A percentile compares a stretch with the other conserved stretches of the same genome.
phyloP scores from a whole-genome alignment of 2,888 invertebrate genomes.

The Carabus problematicus region DNA sequence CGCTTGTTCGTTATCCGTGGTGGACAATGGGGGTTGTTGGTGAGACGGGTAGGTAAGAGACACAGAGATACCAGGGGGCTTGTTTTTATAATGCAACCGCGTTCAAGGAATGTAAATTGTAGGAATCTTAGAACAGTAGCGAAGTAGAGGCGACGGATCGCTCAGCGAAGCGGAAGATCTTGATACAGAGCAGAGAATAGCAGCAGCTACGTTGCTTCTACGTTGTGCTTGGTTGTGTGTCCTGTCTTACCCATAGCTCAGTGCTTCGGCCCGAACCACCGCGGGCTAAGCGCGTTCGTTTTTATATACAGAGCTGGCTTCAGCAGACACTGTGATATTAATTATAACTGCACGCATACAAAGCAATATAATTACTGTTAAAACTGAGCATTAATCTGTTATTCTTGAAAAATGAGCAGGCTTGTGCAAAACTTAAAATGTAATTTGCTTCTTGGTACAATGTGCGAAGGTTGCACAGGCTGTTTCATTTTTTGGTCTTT shows the following conservation, averaged over 20 bases:
- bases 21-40: too few species aligned
- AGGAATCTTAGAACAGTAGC: conserved; percentile 39
- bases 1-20: too few species aligned
- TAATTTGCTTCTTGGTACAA: too few species aligned
- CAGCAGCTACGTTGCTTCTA: conserved; percentile 2
- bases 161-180: conserved; percentile 31
- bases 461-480: too few species aligned
- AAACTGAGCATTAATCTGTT: too few species aligned
- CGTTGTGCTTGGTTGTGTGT: conserved; percentile 47
- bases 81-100: conserved; percentile 33
- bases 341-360: neutral
- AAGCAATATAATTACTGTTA: too few species aligned
- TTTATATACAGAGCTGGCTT: conserved; percentile 17
- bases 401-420: too few species aligned
- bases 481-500: too few species aligned
- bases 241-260: conserved; percentile 47
- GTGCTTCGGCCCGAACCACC: conserved; percentile 19
- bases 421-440: too few species aligned
- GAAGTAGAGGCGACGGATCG: conserved; percentile 32
- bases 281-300: conserved; percentile 9
- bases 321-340: neutral
- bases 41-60: too few species aligned
- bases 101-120: conserved; percentile 34
- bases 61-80: conserved; percentile 26
- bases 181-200: conserved; percentile 8